phyloP scores from a whole-genome alignment of 1,140 invertebrate genomes.

The Calycopis cecrops region DNA sequence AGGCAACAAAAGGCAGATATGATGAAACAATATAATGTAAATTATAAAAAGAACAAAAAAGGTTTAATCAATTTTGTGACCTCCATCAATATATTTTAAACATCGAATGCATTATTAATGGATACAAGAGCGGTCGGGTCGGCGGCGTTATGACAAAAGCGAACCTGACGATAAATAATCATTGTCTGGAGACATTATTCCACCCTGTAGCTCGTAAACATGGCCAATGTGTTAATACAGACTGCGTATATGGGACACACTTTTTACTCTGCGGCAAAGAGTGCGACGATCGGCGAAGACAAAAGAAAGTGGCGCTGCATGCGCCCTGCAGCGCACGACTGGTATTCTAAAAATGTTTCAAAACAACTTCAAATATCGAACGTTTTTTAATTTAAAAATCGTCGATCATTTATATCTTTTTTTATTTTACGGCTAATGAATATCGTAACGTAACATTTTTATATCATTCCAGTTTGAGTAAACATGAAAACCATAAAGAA shows the following conservation, averaged over 20 bases:
- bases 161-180: conserved; percentile 56
- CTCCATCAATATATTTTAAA: conserved; percentile 36
- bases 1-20: no score
- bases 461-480: no score
- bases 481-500: neutral
- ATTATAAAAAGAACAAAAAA: conserved; percentile 9
- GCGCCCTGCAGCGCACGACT: conserved; percentile 46
- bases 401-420: conserved; percentile 16
- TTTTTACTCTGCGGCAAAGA: conserved; percentile 29
- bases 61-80: conserved; percentile 33
- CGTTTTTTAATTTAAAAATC: conserved; percentile 23
- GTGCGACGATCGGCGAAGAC: conserved; percentile 27
- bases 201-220: conserved; percentile 53
- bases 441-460: neutral
- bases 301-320: conserved; percentile 49
- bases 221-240: conserved; percentile 52
- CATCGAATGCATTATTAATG: conserved; percentile 48
- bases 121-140: conserved; percentile 33
- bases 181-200: conserved; percentile 60
- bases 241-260: conserved; percentile 33
- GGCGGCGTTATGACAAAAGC: conserved; percentile 56
- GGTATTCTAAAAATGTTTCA: conserved; percentile 37
- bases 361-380: conserved; percentile 41
- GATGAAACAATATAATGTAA: neutral
- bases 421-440: neutral